These are phyloP conservation scores for Ophonus ardosiacus DNA, from an alignment of 2,888 invertebrate species.

Conservation along the genomic window DNA sequence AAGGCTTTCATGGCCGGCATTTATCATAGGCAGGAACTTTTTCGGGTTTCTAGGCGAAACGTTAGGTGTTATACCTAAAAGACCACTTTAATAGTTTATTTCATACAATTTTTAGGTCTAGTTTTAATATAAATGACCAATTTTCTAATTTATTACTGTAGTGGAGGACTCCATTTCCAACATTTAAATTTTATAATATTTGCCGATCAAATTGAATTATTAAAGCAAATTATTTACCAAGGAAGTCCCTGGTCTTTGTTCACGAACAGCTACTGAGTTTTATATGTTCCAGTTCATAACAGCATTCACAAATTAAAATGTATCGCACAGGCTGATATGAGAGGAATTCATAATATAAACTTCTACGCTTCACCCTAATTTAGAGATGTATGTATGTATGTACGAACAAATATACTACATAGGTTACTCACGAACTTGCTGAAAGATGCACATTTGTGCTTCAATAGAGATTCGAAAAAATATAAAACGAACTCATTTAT, in stretches of 20 bases:
- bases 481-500: slow-evolving; percentile 33
- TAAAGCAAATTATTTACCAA: too few relatives aligned
- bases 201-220: too few relatives aligned
- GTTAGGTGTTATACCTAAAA: too few relatives aligned
- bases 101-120: too few relatives aligned
- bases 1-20: too few relatives aligned
- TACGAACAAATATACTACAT: background rate
- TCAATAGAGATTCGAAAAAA: slow-evolving; percentile 8
- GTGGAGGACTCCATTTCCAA: too few relatives aligned
- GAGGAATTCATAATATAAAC: slow-evolving; percentile 60
- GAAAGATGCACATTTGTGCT: background rate
- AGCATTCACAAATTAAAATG: slow-evolving; percentile 61
- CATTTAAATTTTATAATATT: too few relatives aligned
- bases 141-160: too few relatives aligned
- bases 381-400: slow-evolving; percentile 30
- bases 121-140: too few relatives aligned
- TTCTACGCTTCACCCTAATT: slow-evolving; percentile 56
- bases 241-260: background rate
- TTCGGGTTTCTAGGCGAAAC: too few relatives aligned
- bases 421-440: background rate
- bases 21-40: too few relatives aligned
- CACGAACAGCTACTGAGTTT: slow-evolving; percentile 49
- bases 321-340: slow-evolving; percentile 50
- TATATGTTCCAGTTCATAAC: slow-evolving; percentile 55
- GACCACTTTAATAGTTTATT: too few relatives aligned